Base-by-base conservation (phyloP, 2,113 vertebrate species). In the Neodon shergylaensis region DNA sequence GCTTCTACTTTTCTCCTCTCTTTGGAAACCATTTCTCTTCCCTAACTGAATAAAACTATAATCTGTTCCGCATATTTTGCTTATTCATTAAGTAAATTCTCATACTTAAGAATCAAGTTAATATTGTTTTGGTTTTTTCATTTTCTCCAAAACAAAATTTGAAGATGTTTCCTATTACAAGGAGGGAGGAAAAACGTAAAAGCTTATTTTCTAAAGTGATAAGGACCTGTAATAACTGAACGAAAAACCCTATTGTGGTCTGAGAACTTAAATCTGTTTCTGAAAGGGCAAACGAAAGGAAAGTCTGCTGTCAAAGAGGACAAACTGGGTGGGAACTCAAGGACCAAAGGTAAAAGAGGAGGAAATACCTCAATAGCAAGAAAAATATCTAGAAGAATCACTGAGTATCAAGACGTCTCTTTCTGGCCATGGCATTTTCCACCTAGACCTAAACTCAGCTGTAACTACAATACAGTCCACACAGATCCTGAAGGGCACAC, bases 141-240 rank as follows among this genome's bases (percentile, higher is more conserved):
- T 54, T 65, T 89, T 84, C 47, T 94, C 11, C 81, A 89, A 95
- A 78, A 44, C 7, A 88, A 86, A 94, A 44, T 84, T 92, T 28
- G 12, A 65, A 73, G 88, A 79, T 16, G 1, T n/a, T 74, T 28
- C 16, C 78, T 24, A 54, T 72, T 70, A 28, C 36, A 52, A 86
- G 17, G 58, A 12, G 21, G 7, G 14, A 9, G 44, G 78, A 91
- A 76, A 44, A 12, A 7, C 8, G 61, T 77, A 39, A 47, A 63
- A 24, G 28, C 31, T 76, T 21, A 47, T 65, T 73, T 72, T 89
- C 42, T 74, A 92, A 70, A 70, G 9, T 11, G 7, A 8, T 33
- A 85, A 47, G 44, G 47, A 82, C 86, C 47, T 84, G 33, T 28
- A 68, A 54, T 24, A 70, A 72, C 2, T n/a, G 33, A 47, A 77